These are phyloP conservation scores for Ridgeia piscesae DNA, from an alignment of 1,140 invertebrate species.

Conservation along the genomic window DNA sequence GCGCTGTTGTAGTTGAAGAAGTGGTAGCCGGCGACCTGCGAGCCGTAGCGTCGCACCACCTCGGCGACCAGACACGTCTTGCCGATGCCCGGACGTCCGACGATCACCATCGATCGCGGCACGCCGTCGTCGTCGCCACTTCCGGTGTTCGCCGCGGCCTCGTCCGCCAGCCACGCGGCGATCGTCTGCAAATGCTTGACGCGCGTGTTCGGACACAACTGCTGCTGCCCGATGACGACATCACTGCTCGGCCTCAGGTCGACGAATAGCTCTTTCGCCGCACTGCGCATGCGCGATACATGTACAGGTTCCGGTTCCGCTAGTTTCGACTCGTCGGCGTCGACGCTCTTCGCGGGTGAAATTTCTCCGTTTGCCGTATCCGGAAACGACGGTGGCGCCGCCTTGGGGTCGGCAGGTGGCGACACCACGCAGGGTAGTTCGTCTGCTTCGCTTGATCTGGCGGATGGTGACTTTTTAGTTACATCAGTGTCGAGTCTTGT, in stretches of 20 bases:
- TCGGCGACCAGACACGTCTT: constrained; percentile 24
- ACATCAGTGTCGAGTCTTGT: neutral
- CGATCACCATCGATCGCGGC: constrained; percentile 2
- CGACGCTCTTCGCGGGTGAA: neutral
- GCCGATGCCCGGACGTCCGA: constrained; percentile 22
- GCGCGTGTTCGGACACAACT: neutral
- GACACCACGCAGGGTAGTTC: constrained; percentile 4
- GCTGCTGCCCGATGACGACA: neutral
- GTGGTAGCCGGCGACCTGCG: constrained; percentile 19
- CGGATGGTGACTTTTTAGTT: neutral
- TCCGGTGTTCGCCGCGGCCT: neutral
- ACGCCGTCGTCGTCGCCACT: neutral
- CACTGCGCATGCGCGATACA: neutral
- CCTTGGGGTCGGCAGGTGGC: neutral
- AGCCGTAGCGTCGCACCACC: neutral
- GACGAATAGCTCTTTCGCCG: neutral
- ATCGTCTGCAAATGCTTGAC: neutral
- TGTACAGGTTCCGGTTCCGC: neutral
- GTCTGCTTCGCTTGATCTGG: neutral
- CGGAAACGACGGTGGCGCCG: constrained; percentile 2
- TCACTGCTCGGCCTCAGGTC: neutral
- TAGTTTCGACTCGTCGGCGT: neutral
- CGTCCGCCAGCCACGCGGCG: neutral
- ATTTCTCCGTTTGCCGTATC: neutral
- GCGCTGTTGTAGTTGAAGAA: constrained; percentile 24